A percentile compares a stretch with the other conserved stretches of the same genome.
These are phyloP conservation scores for Oncopodura yosiiana DNA, from an alignment of 1,140 invertebrate species.

Conservation along the genomic window DNA sequence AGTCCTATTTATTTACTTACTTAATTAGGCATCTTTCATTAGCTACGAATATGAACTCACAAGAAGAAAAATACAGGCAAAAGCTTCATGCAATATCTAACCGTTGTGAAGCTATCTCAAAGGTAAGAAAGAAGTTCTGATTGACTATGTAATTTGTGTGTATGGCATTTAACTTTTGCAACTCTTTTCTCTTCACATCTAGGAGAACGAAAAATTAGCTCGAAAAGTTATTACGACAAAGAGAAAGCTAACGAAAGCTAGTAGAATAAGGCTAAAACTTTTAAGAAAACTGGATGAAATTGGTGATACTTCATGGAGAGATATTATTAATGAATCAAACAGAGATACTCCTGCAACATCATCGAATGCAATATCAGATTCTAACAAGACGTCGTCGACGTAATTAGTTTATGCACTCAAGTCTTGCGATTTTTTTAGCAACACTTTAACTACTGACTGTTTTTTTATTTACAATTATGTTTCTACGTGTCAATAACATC, in stretches of 20 bases:
- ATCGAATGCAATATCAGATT: neutral
- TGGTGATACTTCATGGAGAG: conserved; percentile 11
- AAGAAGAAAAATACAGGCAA: conserved; percentile 20
- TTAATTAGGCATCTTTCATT: too few relatives aligned
- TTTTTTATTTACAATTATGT: too few relatives aligned
- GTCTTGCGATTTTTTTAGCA: too few relatives aligned
- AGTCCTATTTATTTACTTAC: too few relatives aligned
- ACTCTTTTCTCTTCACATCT: neutral
- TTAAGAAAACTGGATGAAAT: conserved; percentile 19
- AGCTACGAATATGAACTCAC: too few relatives aligned
- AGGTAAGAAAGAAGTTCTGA: conserved; percentile 2
- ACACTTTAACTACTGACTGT: too few relatives aligned
- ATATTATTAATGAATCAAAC: conserved; percentile 1
- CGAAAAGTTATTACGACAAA: conserved; percentile 14
- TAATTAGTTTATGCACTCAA: too few relatives aligned
- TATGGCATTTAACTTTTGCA: neutral
- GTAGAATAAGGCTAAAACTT: conserved; percentile 17
- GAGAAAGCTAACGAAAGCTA: conserved; percentile 13
- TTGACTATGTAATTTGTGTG: neutral
- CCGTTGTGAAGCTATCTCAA: conserved; percentile 13
- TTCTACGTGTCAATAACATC: too few relatives aligned
- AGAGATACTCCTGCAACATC: neutral
- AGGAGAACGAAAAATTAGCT: conserved; percentile 20
- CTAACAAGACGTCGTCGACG: conserved; percentile 1
- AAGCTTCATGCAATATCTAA: conserved; percentile 5